A percentile compares a stretch with the other conserved stretches of the same genome.
These are phyloP conservation scores for Litoditis marina DNA, from an alignment of 2,888 invertebrate species.

Conservation along the genomic window DNA sequence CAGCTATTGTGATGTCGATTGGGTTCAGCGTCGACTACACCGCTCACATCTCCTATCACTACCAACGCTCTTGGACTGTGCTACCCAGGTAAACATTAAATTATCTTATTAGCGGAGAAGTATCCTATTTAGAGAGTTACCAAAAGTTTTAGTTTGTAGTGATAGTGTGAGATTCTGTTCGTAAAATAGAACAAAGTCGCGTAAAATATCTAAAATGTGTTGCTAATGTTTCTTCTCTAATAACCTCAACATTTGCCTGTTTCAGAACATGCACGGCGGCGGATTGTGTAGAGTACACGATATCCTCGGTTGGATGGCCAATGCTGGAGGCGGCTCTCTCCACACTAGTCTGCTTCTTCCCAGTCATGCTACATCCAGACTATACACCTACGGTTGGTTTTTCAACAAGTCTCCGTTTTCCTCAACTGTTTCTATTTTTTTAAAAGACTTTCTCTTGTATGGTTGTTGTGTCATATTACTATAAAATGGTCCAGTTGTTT, in stretches of 20 bases:
- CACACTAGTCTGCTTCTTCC: constrained; percentile 28
- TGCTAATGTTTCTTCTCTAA: background rate
- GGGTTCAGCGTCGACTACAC: constrained; percentile 37
- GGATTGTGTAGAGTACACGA: constrained; percentile 20
- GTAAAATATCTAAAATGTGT: background rate
- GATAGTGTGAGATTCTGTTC: too few relatives aligned
- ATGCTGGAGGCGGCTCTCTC: constrained; percentile 31
- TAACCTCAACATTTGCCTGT: background rate
- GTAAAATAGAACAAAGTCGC: too few relatives aligned
- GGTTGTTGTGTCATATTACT: too few relatives aligned
- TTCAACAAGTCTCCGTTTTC: background rate
- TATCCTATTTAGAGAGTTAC: background rate
- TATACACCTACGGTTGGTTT: constrained; percentile 22
- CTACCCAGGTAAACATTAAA: constrained; percentile 7
- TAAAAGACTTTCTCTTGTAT: too few relatives aligned
- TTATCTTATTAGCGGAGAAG: background rate
- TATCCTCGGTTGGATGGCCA: constrained; percentile 25
- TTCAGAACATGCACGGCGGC: constrained; percentile 15
- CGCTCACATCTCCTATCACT: constrained; percentile 35
- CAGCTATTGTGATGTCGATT: constrained; percentile 34
- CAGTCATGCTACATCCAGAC: constrained; percentile 22
- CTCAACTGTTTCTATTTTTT: too few relatives aligned
- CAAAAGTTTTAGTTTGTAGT: too few relatives aligned
- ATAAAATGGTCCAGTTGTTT: too few relatives aligned
- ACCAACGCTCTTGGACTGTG: constrained; percentile 18